A percentile compares a stretch with the other conserved stretches of the same genome.
phyloP scores from a whole-genome alignment of 2,888 invertebrate genomes.

The Hypomecis punctinalis region DNA sequence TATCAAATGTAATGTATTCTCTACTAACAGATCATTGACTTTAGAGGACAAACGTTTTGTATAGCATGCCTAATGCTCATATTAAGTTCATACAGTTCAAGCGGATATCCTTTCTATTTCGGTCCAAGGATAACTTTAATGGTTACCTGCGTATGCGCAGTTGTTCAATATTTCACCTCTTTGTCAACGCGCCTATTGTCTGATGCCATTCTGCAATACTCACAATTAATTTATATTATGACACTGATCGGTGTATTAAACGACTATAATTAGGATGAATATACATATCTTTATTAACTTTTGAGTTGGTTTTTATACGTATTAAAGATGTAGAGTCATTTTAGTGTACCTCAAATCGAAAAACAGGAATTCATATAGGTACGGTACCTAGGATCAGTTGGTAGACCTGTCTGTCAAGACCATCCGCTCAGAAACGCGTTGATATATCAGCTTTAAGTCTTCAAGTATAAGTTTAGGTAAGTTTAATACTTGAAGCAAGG shows the following conservation, averaged over 20 bases:
- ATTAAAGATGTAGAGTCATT: no score
- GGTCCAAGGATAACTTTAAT: slow-evolving; percentile 78
- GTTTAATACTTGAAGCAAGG: no score
- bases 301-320: no score
- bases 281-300: no score
- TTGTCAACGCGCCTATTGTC: slow-evolving; percentile 58
- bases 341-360: no score
- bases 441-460: no score
- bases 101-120: slow-evolving; percentile 82
- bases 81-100: slow-evolving; percentile 64
- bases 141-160: slow-evolving; percentile 63
- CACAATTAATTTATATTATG: slow-evolving; percentile 10
- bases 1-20: background rate
- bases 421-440: no score
- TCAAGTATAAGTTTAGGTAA: no score
- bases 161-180: slow-evolving; percentile 64
- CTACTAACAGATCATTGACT: slow-evolving; percentile 18
- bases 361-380: no score
- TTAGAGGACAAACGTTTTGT: slow-evolving; percentile 26
- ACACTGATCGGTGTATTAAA: background rate
- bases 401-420: no score
- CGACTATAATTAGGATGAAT: background rate
- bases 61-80: slow-evolving; percentile 36
- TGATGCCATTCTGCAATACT: slow-evolving; percentile 24
- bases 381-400: no score